A percentile compares a stretch with the other conserved stretches of the same genome.
These are phyloP conservation scores for Excalfactoria chinensis DNA, from an alignment of 2,113 vertebrate species.

Conservation along the genomic window DNA sequence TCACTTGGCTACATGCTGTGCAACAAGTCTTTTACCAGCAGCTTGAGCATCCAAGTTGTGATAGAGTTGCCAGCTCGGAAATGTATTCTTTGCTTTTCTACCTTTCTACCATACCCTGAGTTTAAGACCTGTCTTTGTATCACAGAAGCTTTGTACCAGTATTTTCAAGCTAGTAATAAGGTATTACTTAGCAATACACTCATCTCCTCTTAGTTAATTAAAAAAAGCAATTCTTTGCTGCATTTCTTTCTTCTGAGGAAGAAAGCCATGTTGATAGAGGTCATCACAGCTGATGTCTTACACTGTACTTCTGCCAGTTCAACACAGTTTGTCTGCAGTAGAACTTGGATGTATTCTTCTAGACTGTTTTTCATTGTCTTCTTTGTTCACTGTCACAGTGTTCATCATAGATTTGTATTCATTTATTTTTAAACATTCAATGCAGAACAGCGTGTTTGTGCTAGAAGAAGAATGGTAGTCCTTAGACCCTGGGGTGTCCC, in stretches of 20 bases:
- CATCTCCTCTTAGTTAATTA: background rate
- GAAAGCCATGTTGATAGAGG: background rate
- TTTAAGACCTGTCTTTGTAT: background rate
- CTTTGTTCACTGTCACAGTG: background rate
- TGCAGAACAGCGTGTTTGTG: background rate
- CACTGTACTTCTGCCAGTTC: background rate
- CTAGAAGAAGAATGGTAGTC: rapidly evolving
- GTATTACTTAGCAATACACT: background rate
- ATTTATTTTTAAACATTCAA: background rate
- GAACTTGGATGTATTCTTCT: background rate
- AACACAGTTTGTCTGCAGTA: background rate
- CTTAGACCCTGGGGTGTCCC: background rate
- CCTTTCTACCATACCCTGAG: background rate
- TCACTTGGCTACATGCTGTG: background rate
- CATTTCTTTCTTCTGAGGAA: background rate
- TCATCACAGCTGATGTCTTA: background rate
- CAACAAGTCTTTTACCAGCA: background rate
- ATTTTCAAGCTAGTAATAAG: background rate
- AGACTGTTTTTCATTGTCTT: background rate
- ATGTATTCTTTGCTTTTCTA: background rate
- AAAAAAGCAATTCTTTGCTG: background rate
- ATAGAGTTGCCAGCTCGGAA: background rate
- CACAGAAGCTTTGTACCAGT: background rate
- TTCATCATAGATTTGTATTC: background rate
- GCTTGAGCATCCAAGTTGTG: background rate